Conservation (phyloP, 2,888 invertebrate species). For the Tricholauxania praeusta region DNA sequence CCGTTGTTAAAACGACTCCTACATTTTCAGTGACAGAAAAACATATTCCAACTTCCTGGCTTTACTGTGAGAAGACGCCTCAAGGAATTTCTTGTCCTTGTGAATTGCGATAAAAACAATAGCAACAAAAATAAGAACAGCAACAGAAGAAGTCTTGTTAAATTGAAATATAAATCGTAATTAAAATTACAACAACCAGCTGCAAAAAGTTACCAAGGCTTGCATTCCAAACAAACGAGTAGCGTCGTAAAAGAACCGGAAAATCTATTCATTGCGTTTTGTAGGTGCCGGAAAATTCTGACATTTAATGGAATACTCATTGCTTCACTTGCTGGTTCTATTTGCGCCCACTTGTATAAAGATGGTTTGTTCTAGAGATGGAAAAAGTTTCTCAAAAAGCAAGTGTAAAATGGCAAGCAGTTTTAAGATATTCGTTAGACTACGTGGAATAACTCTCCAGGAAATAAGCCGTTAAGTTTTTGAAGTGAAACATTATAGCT, state of each 20-base stretch:
- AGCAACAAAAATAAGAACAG: constrained; percentile 14
- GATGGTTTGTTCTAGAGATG: no score
- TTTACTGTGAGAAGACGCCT: background rate
- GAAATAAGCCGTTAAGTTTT: no score
- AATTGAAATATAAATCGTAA: constrained; percentile 35
- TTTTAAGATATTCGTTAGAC: no score
- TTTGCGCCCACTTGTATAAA: background rate
- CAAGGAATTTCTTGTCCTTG: no score
- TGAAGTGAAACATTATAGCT: no score
- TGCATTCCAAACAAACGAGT: no score
- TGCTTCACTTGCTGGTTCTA: background rate
- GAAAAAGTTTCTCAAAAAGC: no score
- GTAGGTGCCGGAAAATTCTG: background rate
- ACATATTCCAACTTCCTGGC: no score
- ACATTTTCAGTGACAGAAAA: no score
- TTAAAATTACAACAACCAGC: constrained; percentile 32
- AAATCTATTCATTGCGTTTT: constrained; percentile 28
- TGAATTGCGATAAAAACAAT: background rate
- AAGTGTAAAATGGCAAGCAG: no score
- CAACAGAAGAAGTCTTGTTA: constrained; percentile 11
- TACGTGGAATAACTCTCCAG: no score
- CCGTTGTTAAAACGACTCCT: no score
- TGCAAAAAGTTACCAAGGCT: background rate
- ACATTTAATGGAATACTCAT: background rate
- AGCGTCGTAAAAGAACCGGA: constrained; percentile 13